Evolutionary conservation across 1,140 invertebrate genomes (phyloP).

Genomic region (Mya arenaria): DNA sequence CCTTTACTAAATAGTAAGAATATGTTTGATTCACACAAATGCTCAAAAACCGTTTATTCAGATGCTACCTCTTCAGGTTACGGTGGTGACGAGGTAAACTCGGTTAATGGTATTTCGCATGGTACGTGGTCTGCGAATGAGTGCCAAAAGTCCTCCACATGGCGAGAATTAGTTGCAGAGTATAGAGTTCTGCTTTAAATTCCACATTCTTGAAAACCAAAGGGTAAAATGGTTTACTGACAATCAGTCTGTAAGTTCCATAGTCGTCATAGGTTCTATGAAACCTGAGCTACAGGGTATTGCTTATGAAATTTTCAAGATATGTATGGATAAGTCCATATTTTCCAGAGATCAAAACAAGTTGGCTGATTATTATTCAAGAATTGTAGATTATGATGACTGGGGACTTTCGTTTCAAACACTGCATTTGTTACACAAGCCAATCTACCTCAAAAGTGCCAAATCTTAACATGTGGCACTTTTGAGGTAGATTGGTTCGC

Average conservation of each 20-base stretch:
- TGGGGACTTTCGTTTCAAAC: slow-evolving; percentile 14
- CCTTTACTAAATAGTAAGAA: not conserved
- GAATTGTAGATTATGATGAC: slow-evolving; percentile 38
- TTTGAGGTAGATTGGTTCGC: too few relatives aligned
- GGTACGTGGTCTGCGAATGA: slow-evolving; percentile 43
- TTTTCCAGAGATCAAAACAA: slow-evolving; percentile 12
- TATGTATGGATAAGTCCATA: slow-evolving; percentile 5
- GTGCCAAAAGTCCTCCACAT: slow-evolving; percentile 30
- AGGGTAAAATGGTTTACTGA: slow-evolving; percentile 37
- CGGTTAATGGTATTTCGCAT: not conserved
- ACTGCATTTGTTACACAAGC: too few relatives aligned
- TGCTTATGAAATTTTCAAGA: not conserved
- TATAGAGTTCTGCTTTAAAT: not conserved
- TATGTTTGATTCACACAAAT: not conserved
- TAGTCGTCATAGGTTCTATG: slow-evolving; percentile 25
- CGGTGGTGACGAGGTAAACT: slow-evolving; percentile 35
- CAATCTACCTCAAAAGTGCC: too few relatives aligned
- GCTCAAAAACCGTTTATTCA: slow-evolving; percentile 2
- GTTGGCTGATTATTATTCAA: slow-evolving; percentile 32
- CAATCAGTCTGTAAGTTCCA: slow-evolving; percentile 9
- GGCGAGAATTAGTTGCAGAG: slow-evolving; percentile 37
- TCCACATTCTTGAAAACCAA: not conserved
- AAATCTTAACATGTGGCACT: too few relatives aligned
- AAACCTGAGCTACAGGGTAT: slow-evolving; percentile 17
- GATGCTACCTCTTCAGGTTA: slow-evolving; percentile 37